A percentile compares a stretch with the other conserved stretches of the same genome.
These are phyloP conservation scores for Tethya wilhelma DNA, from an alignment of 37 sponge, comb jelly and placozoan species.

Conservation along the genomic window DNA sequence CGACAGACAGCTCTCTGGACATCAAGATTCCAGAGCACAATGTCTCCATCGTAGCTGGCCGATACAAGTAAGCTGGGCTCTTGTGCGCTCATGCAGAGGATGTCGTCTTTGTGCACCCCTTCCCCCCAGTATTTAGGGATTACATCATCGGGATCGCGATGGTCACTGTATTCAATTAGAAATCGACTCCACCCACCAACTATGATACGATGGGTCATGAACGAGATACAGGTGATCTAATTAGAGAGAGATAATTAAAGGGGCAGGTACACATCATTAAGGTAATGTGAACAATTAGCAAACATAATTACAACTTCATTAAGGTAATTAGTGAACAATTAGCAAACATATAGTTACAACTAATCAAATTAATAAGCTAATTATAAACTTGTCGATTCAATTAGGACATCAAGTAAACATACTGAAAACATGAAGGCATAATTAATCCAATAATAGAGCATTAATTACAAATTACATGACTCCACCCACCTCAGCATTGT, in stretches of 20 bases:
- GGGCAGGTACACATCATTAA: not conserved
- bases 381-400: too few species aligned
- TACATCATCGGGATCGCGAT: constrained; percentile 5
- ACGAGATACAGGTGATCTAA: constrained; percentile 63
- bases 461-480: too few species aligned
- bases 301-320: not conserved
- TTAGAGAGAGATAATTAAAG: not conserved
- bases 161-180: constrained; percentile 26
- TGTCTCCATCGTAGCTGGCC: constrained; percentile 83
- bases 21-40: constrained; percentile 82
- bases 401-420: too few species aligned
- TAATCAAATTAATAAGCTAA: not conserved
- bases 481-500: constrained; percentile 54
- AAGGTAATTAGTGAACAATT: not conserved
- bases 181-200: constrained; percentile 64
- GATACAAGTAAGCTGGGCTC: constrained; percentile 70
- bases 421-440: not conserved
- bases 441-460: not conserved
- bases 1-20: constrained; percentile 23
- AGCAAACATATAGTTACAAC: not conserved
- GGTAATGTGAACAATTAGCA: not conserved
- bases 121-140: constrained; percentile 70
- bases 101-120: constrained; percentile 83
- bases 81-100: constrained; percentile 78
- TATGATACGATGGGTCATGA: constrained; percentile 42